A percentile compares a stretch with the other conserved stretches of the same genome.
Evolutionary conservation across 1,140 invertebrate genomes (phyloP).

Genomic region (Achatina immaculata): DNA sequence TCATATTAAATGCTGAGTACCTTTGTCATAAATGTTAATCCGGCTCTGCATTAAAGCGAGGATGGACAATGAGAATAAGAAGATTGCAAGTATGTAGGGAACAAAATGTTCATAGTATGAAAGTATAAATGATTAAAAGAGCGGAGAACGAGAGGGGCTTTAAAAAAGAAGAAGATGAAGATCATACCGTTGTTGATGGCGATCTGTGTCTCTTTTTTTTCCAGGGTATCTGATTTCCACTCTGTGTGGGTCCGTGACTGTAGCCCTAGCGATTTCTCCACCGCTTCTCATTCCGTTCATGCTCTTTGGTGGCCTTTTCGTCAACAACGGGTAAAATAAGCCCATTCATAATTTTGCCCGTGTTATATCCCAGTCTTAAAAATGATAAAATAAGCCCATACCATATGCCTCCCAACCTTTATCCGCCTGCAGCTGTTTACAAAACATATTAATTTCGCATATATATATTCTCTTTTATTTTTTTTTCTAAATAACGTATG

Average conservation of each 20-base stretch:
- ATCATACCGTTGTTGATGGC: no score
- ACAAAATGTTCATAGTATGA: no score
- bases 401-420: neutral
- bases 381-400: neutral
- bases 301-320: slow-evolving; percentile 95
- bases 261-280: slow-evolving; percentile 89
- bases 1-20: no score
- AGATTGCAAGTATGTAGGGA: no score
- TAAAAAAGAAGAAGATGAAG: no score
- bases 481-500: neutral
- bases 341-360: neutral
- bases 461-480: neutral
- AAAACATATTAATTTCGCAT: neutral
- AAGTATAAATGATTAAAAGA: no score
- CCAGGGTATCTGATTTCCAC: slow-evolving; percentile 92
- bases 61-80: no score
- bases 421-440: neutral
- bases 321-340: slow-evolving; percentile 85
- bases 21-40: no score
- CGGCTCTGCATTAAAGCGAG: no score
- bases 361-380: neutral
- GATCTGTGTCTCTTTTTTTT: no score
- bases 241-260: slow-evolving; percentile 82
- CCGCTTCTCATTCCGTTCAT: slow-evolving; percentile 93
- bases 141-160: no score